Evolutionary conservation across 2,797 vertebrate genomes (phyloP).

Genomic region (Sardinella longiceps): DNA sequence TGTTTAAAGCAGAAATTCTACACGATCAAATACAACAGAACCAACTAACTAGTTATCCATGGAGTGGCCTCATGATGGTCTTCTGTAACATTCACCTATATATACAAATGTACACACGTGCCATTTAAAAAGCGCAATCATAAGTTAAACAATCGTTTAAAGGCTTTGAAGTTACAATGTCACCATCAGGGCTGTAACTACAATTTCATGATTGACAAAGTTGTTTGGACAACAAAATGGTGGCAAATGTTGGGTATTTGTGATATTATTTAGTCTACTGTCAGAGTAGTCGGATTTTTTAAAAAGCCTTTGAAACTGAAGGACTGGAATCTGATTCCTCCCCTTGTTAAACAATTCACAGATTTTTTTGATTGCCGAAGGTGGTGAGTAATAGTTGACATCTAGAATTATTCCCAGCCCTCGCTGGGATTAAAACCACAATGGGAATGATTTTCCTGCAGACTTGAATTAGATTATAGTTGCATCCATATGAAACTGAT

Average conservation of each 20-base stretch:
- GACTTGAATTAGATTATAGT: not conserved
- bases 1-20: not conserved
- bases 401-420: no score
- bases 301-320: no score
- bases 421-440: no score
- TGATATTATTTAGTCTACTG: no score
- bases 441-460: not conserved
- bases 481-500: not conserved
- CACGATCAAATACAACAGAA: not conserved
- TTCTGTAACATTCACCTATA: not conserved
- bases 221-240: no score
- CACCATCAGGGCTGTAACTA: not conserved
- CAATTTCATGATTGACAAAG: no score
- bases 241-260: no score
- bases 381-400: no score
- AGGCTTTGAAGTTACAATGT: conserved; percentile 2
- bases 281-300: no score
- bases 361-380: no score
- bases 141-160: not conserved
- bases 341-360: no score
- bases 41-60: not conserved
- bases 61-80: not conserved
- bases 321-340: no score
- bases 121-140: not conserved
- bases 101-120: not conserved